Conservation (phyloP, 2,113 vertebrate species). For the Ceratotherium simum region DNA sequence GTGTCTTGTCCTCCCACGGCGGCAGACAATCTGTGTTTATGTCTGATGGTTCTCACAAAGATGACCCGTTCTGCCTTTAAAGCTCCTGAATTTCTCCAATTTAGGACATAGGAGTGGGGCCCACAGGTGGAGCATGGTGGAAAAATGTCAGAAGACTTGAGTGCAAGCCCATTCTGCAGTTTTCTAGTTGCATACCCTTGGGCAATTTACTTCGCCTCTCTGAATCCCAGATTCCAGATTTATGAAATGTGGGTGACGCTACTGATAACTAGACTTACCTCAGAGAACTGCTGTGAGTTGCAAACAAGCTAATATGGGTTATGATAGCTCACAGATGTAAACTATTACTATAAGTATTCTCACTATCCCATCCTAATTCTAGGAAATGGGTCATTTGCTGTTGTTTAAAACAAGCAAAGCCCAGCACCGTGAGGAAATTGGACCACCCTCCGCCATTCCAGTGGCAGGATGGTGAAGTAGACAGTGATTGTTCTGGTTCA, state of each 20-base stretch:
- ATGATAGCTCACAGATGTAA: not conserved
- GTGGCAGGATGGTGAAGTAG: not conserved
- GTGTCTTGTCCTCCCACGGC: not conserved
- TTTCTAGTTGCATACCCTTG: not conserved
- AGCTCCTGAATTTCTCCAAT: not conserved
- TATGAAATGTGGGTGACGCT: not conserved
- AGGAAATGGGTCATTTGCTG: not conserved
- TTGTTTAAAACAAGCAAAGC: constrained; percentile 11
- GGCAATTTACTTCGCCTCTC: not conserved
- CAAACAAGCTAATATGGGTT: not conserved
- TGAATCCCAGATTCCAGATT: not conserved
- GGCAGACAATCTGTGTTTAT: not conserved
- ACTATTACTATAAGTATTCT: not conserved
- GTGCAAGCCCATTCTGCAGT: not conserved
- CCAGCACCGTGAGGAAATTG: not conserved
- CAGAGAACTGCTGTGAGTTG: not conserved
- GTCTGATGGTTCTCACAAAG: not conserved
- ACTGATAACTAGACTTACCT: not conserved
- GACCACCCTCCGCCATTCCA: not conserved
- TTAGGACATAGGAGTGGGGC: not conserved
- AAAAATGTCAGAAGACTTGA: not conserved
- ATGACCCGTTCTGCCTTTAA: not conserved
- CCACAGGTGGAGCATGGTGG: not conserved
- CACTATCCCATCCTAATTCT: not conserved
- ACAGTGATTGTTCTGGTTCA: not conserved